Conservation (phyloP, 1,140 invertebrate genomes). For the Dysdera silvatica region DNA sequence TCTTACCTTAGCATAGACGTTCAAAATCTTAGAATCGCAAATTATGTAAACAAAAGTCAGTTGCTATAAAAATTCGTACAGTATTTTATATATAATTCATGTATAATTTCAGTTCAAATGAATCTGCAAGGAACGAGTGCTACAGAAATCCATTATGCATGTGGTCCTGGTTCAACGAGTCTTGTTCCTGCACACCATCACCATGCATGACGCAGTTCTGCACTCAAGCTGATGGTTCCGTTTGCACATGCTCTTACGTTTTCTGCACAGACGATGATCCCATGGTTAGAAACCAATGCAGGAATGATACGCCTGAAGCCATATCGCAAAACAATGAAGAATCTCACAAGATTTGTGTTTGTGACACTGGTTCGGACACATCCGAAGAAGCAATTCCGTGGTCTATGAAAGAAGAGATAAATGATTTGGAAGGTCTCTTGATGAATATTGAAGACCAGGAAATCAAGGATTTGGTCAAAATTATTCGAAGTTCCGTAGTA, state of each 20-base stretch:
- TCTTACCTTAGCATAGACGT: too few relatives aligned
- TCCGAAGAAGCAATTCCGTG: too few relatives aligned
- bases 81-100: too few relatives aligned
- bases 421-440: neutral
- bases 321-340: too few relatives aligned
- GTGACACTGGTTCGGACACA: too few relatives aligned
- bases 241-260: constrained; percentile 7
- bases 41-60: too few relatives aligned
- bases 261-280: neutral
- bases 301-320: neutral
- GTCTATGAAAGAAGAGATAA: too few relatives aligned
- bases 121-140: neutral
- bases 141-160: constrained; percentile 6
- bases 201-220: constrained; percentile 18
- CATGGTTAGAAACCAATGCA: neutral
- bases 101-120: constrained; percentile 1
- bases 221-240: neutral
- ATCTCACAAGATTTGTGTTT: too few relatives aligned
- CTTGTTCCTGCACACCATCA: neutral
- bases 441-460: neutral
- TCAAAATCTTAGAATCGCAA: too few relatives aligned
- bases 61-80: too few relatives aligned
- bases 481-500: neutral
- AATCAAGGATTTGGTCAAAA: neutral
- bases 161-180: constrained; percentile 19